A percentile compares a stretch with the other conserved stretches of the same genome.
Conservation (phyloP, 2,888 invertebrate species). For the Microctonus hyperodae region DNA sequence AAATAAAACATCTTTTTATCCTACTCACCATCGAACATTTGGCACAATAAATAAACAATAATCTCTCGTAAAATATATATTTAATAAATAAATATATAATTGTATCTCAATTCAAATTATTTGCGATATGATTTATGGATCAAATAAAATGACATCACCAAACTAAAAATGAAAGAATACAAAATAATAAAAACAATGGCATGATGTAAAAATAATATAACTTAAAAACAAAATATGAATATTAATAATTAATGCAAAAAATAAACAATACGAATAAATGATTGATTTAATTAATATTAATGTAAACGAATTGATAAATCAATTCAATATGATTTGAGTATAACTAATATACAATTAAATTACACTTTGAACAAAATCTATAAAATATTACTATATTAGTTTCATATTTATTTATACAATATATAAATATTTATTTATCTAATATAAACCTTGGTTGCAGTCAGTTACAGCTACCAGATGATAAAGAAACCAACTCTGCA, state of each 20-base stretch:
- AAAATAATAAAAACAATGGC: not conserved
- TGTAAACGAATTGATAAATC: not conserved
- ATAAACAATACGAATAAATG: not conserved
- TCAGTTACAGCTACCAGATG: conserved; percentile 62
- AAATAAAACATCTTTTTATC: not conserved
- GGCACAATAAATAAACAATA: conserved; percentile 35
- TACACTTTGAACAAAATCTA: conserved; percentile 1
- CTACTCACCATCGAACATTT: conserved; percentile 61
- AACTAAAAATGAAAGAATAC: conserved; percentile 27
- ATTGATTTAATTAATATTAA: conserved; percentile 18
- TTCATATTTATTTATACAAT: no score
- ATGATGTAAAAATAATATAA: not conserved
- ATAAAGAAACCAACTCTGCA: conserved; percentile 62
- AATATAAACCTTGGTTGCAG: conserved; percentile 60
- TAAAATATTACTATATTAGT: no score
- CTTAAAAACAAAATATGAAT: not conserved
- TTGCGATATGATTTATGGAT: not conserved
- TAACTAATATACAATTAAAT: no score
- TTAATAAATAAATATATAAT: not conserved
- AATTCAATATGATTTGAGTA: conserved; percentile 8
- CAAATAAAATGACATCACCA: conserved; percentile 18
- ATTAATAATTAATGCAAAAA: conserved; percentile 26
- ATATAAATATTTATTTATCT: not conserved
- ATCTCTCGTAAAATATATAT: not conserved
- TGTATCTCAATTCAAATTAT: conserved; percentile 15